Base-by-base conservation (phyloP, 2,888 invertebrate species). In the Melitaea athalia region DNA sequence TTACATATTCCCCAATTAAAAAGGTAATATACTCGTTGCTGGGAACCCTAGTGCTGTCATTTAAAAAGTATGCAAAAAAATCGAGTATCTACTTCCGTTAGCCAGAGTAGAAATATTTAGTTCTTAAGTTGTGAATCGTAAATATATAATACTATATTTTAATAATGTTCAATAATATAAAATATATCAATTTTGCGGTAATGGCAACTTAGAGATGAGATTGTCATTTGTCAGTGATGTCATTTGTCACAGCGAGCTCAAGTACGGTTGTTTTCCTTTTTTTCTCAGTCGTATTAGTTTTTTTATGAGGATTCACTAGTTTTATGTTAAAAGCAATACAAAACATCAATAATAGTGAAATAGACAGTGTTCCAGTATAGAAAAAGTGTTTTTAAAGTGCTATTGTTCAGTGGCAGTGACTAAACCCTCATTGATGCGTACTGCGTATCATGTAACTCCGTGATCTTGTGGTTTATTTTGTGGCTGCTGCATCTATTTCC, bases 391-490 rank as follows among this genome's bases (percentile, higher is more conserved):
- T 65, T 68, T 52, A 73, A 76, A 52, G 64, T 69, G 50, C 74
- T 63, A 78, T 77, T 74, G 77, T 81, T 74, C 70, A 74, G 79
- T 78, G 77, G 73, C 72, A 76, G 77, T 84, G 85, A 86, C 83
- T 84, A 84, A 84, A 83, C 84, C 83, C 72, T 76, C 72, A 65
- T 69, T 67, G 57, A 61, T 74, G 72, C 68, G 68, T 66, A 74
- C 71, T 78, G 77, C 77, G 89, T 89, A 90, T 88, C 86, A 89
- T 91, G 88, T 90, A 89, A 86, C 84, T 74, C 77, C 43, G 59
- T 66, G 64, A 55, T 73, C 69, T 85, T 87, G 85, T 90, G 86
- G 84, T 88, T 87, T 88, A 85, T 89, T 87, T 89, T 88, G 85
- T 82, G 86, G 81, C 77, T 84, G 78, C 73, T 77, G 81, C 78